Evolutionary conservation across 2,797 vertebrate genomes (phyloP), one percentile per base, ranked within the genome.

Genomic region (Chaetodon trifasciatus): DNA sequence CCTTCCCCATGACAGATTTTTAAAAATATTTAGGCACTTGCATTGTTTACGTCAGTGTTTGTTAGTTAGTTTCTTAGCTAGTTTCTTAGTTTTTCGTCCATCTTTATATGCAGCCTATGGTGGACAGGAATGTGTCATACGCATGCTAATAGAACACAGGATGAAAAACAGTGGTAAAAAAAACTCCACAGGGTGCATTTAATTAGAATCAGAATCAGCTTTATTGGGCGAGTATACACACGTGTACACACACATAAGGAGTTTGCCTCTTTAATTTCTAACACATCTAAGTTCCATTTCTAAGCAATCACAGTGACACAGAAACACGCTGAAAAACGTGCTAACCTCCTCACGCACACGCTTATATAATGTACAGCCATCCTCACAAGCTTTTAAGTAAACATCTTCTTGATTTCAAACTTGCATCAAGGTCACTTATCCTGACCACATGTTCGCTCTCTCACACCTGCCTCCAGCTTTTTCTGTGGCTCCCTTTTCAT

Each of bases 401-500:
- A 55, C 0, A 61, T 64, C 6, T 49, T 40, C n/a, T 46, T 46
- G 32, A 32, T 24, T 56, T 56, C 6, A 24, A 8, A 62, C 8
- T 61, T 72, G 24, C 21, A 21, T 19, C 16, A 32, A 15, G 24
- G 17, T 28, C 35, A 37, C 23, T 44, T 55, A 55, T 50, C 19
- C 69, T 57, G 63, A 40, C 55, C 28, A 53, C 49, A 35, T 13
- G 10, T 80, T 79, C 35, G 47, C 79, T 64, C 23, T n/a, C 37
- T 66, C 44, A 71, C 42, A 79, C 69, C 62, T 80, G 35, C 35
- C 7, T 6, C 52, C 32, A 76, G 55, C 76, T 69, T 50, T 75
- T 81, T 71, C 39, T 78, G 23, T 24, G 77, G 55, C 62, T 78
- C 49, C 52, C 50, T 82, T 83, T 81, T 79, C 85, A 65, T 47